These are phyloP conservation scores for Spinus pinus DNA, from an alignment of 2,797 vertebrate species.

Conservation along the genomic window DNA sequence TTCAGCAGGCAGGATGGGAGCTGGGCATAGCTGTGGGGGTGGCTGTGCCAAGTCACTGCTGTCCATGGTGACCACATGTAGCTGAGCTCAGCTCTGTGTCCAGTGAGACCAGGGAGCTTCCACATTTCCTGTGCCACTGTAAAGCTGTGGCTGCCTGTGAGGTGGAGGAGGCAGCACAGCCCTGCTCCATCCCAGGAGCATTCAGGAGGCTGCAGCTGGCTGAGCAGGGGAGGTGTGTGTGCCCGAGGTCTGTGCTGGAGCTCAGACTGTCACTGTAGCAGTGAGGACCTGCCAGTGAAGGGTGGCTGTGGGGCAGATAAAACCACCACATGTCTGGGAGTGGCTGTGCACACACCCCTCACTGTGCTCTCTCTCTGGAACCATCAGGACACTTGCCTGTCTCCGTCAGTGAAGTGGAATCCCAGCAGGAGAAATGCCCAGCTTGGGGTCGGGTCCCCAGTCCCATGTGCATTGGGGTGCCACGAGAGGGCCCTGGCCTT, in stretches of 20 bases:
- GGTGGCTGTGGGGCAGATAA: neutral
- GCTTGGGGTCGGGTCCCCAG: neutral
- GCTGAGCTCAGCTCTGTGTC: neutral
- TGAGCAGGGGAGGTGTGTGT: neutral
- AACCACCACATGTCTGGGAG: neutral
- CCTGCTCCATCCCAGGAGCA: neutral
- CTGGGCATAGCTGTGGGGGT: neutral
- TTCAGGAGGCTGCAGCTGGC: neutral
- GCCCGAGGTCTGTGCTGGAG: accelerated
- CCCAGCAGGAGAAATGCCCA: neutral
- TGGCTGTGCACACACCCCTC: neutral
- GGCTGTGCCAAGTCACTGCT: neutral
- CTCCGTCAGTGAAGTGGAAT: accelerated
- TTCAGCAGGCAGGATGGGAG: neutral
- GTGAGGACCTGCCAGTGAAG: accelerated
- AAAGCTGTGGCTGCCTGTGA: neutral
- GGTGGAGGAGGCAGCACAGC: neutral
- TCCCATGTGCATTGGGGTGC: accelerated
- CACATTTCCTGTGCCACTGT: neutral
- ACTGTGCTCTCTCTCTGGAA: neutral
- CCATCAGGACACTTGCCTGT: neutral
- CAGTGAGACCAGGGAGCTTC: neutral
- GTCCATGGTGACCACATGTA: neutral
- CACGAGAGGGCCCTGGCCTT: neutral
- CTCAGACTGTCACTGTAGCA: neutral